A percentile compares a stretch with the other conserved stretches of the same genome.
These are phyloP conservation scores for Trochalopteron elliotii DNA, from an alignment of 2,113 vertebrate genomes.

Conservation along the genomic window DNA sequence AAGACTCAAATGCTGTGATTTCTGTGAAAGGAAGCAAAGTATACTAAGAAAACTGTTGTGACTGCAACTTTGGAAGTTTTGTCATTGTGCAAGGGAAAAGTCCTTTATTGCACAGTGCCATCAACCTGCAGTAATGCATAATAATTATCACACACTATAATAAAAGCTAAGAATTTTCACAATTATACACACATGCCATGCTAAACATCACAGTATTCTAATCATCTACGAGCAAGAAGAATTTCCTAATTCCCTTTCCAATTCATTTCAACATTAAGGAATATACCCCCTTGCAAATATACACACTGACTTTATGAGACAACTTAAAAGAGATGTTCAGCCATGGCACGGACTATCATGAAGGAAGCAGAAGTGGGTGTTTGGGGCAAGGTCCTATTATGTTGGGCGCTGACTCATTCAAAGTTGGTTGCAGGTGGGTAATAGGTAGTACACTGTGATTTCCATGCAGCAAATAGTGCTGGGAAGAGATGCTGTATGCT, in stretches of 20 bases:
- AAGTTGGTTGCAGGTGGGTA: conserved; percentile 36
- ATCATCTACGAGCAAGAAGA: not conserved
- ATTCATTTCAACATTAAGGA: not conserved
- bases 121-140: conserved; percentile 53
- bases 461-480: conserved; percentile 10
- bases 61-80: not conserved
- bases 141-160: conserved; percentile 32
- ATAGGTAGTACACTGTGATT: conserved; percentile 28
- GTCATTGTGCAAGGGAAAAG: conserved; percentile 3
- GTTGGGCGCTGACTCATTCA: not conserved
- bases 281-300: not conserved
- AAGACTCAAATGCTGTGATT: conserved; percentile 27
- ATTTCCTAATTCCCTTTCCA: conserved; percentile 26
- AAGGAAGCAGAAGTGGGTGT: not conserved
- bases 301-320: not conserved
- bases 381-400: not conserved
- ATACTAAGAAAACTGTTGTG: not conserved
- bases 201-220: conserved; percentile 31
- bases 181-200: not conserved
- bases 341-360: not conserved
- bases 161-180: conserved; percentile 44
- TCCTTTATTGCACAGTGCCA: conserved; percentile 20
- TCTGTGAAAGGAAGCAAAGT: conserved; percentile 10
- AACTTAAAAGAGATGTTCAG: not conserved
- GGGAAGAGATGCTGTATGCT: not conserved